These are phyloP conservation scores for Ceryle rudis DNA, from an alignment of 2,797 vertebrate species.

Conservation along the genomic window DNA sequence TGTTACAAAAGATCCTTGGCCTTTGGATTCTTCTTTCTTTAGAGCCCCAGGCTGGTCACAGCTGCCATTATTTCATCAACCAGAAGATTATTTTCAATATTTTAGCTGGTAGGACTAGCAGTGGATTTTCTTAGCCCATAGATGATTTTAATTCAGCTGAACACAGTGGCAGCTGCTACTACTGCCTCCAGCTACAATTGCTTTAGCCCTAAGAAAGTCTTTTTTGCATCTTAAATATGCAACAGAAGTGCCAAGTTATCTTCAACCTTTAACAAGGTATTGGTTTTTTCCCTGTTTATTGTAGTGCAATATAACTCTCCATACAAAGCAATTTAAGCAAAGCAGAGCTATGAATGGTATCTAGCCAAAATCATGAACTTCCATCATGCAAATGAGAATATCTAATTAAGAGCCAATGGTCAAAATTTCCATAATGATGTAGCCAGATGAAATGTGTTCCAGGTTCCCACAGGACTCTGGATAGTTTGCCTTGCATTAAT, in stretches of 20 bases:
- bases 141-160: constrained; percentile 40
- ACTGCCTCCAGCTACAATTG: neutral
- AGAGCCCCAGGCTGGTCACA: neutral
- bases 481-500: constrained; percentile 57
- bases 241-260: constrained; percentile 15
- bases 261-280: constrained; percentile 13
- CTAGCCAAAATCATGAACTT: constrained; percentile 66
- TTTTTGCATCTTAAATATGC: constrained; percentile 50
- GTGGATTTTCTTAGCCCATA: neutral
- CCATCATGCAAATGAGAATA: constrained; percentile 60
- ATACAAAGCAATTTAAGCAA: constrained; percentile 15
- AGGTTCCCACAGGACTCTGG: constrained; percentile 47
- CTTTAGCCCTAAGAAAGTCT: neutral
- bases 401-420: constrained; percentile 70
- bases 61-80: constrained; percentile 9
- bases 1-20: neutral
- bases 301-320: neutral
- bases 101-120: constrained; percentile 33
- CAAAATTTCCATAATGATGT: constrained; percentile 70
- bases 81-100: constrained; percentile 28
- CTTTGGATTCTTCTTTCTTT: neutral
- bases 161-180: constrained; percentile 4
- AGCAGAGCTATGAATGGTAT: neutral
- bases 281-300: neutral
- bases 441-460: constrained; percentile 58